Evolutionary conservation across 2,113 vertebrate genomes (phyloP).

Genomic region (Ondatra zibethicus): DNA sequence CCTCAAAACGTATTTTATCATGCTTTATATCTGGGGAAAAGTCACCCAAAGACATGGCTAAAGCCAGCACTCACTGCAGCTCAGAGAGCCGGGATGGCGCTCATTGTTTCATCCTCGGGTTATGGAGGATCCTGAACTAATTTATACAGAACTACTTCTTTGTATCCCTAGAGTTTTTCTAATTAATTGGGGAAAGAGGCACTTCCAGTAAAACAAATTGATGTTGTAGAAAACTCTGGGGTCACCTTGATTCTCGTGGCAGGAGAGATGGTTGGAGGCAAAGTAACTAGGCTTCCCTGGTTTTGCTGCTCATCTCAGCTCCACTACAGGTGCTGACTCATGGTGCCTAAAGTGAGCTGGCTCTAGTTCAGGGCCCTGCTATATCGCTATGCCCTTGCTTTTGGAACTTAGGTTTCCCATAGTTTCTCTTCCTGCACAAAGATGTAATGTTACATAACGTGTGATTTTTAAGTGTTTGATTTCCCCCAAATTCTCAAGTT

Average conservation of each 20-base stretch:
- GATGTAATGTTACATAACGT: neutral
- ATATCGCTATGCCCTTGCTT: neutral
- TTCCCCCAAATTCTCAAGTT: slow-evolving; percentile 28
- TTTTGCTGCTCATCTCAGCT: neutral
- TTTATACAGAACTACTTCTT: slow-evolving; percentile 64
- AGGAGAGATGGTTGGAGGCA: slow-evolving; percentile 52
- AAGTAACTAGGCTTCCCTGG: slow-evolving; percentile 36
- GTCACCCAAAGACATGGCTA: slow-evolving; percentile 38
- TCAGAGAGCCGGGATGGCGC: neutral
- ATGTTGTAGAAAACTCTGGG: slow-evolving; percentile 45
- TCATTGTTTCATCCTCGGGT: slow-evolving; percentile 44
- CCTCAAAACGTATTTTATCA: slow-evolving; percentile 46
- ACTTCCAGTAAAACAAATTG: slow-evolving; percentile 62
- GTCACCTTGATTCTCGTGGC: slow-evolving; percentile 50
- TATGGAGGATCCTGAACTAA: slow-evolving; percentile 38
- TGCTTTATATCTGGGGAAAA: neutral
- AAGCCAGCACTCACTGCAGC: neutral
- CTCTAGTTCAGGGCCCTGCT: neutral
- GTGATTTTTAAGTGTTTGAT: slow-evolving; percentile 32
- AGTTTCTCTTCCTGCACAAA: slow-evolving; percentile 33
- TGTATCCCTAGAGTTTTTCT: slow-evolving; percentile 63
- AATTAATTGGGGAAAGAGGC: slow-evolving; percentile 69
- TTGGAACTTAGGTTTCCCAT: neutral
- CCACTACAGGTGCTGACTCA: neutral
- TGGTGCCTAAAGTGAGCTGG: neutral